A percentile compares a stretch with the other conserved stretches of the same genome.
phyloP scores from a whole-genome alignment of 2,113 vertebrate species.

The Circaetus cinerascens region DNA sequence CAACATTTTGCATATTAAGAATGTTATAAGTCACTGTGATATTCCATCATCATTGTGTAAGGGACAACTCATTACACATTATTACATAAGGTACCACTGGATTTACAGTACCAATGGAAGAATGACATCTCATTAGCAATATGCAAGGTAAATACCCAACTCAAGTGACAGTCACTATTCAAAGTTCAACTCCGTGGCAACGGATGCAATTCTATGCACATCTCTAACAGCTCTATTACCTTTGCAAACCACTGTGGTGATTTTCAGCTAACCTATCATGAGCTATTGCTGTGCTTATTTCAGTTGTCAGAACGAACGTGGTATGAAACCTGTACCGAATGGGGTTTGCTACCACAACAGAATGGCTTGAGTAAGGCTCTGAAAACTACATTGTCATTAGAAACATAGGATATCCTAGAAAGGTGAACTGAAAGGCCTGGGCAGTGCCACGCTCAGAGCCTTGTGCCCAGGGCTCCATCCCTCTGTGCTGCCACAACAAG shows the following conservation, averaged over 20 bases:
- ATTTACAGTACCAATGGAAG: neutral
- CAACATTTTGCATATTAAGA: neutral
- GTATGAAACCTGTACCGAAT: neutral
- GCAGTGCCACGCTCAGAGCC: neutral
- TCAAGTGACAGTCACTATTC: neutral
- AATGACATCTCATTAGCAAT: neutral
- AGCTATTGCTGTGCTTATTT: neutral
- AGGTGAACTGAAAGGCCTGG: neutral
- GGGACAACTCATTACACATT: neutral
- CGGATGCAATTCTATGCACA: neutral
- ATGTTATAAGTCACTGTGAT: neutral
- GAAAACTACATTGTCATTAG: neutral
- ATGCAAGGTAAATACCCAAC: neutral
- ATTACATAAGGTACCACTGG: neutral
- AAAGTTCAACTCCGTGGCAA: neutral
- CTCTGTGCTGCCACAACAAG: neutral
- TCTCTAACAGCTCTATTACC: neutral
- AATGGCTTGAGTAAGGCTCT: accelerated
- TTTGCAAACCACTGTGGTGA: neutral
- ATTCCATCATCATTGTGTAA: neutral
- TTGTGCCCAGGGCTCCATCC: neutral
- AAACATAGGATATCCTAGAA: neutral
- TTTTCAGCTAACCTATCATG: neutral
- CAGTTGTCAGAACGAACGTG: neutral
- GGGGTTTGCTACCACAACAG: neutral